phyloP scores from a whole-genome alignment of 2,888 invertebrate species.

The Molorchus minor region DNA sequence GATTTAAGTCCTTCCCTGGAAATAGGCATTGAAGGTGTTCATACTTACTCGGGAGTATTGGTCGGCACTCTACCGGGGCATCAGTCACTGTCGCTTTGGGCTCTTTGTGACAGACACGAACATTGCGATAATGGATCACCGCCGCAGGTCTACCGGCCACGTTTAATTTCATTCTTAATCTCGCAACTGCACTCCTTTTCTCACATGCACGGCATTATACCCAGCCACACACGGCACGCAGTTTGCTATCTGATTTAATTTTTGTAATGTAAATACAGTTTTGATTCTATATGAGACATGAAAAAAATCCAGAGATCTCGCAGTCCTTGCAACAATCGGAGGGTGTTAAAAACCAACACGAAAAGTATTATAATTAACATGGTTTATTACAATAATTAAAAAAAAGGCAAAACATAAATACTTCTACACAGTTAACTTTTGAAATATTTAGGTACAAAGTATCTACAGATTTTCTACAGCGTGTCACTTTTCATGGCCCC shows the following conservation, averaged over 20 bases:
- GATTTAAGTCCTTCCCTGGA: constrained; percentile 3
- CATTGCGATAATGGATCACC: constrained; percentile 55
- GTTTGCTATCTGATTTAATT: constrained; percentile 12
- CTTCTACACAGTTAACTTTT: too few relatives aligned
- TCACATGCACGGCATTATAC: constrained; percentile 42
- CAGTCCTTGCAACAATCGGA: too few relatives aligned
- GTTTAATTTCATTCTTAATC: constrained; percentile 51
- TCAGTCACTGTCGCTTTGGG: constrained; percentile 53
- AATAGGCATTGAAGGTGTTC: constrained; percentile 3
- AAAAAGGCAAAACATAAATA: too few relatives aligned
- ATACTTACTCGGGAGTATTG: constrained; percentile 4
- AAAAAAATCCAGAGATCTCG: too few relatives aligned
- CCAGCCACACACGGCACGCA: constrained; percentile 25
- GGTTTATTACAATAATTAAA: too few relatives aligned
- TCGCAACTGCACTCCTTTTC: constrained; percentile 39
- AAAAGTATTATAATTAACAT: too few relatives aligned
- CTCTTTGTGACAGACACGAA: constrained; percentile 55
- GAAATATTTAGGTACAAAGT: too few relatives aligned
- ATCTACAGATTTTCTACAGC: too few relatives aligned
- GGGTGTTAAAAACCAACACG: too few relatives aligned
- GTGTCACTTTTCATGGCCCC: too few relatives aligned
- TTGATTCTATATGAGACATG: too few relatives aligned
- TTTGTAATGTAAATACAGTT: constrained; percentile 12
- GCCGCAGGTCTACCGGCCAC: constrained; percentile 46
- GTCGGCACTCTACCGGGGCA: constrained; percentile 41